Evolutionary conservation across 2,797 vertebrate species (phyloP).

Genomic region (Eupleurogrammus muticus): DNA sequence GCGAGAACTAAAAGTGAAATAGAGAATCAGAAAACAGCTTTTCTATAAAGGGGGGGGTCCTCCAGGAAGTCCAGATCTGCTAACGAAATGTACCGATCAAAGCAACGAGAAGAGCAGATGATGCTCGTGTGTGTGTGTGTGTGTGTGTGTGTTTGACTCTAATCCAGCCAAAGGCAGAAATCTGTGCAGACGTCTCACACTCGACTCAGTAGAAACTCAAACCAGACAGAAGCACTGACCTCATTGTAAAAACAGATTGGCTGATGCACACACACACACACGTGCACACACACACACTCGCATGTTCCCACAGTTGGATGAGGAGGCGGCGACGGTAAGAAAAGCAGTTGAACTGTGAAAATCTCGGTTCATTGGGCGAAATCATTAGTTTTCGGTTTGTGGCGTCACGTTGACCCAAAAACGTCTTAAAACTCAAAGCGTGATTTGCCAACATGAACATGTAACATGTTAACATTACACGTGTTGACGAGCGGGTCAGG

Average conservation of each 20-base stretch:
- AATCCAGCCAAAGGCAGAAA: conserved; percentile 3
- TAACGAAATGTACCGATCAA: conserved; percentile 12
- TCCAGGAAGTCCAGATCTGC: conserved; percentile 19
- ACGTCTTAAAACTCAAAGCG: no score
- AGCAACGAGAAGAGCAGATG: conserved; percentile 20
- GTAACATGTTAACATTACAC: no score
- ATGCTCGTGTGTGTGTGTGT: not conserved
- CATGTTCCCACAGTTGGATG: not conserved
- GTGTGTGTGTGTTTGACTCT: not conserved
- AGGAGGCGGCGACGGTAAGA: not conserved
- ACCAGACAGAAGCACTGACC: not conserved
- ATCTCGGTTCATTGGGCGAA: no score
- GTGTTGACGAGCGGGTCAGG: no score
- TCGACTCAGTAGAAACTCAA: not conserved
- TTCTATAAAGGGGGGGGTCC: not conserved
- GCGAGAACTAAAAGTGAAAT: no score
- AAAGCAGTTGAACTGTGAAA: not conserved
- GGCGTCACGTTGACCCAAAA: no score
- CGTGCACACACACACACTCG: not conserved
- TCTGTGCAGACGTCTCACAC: not conserved
- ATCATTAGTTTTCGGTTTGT: no score
- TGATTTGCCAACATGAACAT: no score
- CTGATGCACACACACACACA: not conserved
- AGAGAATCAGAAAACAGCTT: not conserved
- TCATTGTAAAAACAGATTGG: conserved; percentile 8